Conservation (phyloP, 2,888 invertebrate genomes). For the Cephus runcator region DNA sequence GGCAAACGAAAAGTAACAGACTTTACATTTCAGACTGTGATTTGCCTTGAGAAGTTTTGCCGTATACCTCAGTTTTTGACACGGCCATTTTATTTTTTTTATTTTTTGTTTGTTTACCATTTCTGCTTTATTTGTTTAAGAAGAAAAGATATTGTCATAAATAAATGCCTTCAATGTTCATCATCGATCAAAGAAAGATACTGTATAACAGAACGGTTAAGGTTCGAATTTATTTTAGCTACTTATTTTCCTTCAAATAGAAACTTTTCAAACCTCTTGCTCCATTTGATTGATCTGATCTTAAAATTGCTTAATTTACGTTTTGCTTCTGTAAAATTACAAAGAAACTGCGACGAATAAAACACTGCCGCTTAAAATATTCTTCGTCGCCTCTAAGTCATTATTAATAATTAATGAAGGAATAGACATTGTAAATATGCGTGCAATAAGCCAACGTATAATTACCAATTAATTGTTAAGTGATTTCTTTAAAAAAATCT, state of each 20-base stretch:
- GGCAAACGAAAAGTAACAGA: not conserved
- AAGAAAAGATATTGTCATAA: not conserved
- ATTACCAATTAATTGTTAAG: not conserved
- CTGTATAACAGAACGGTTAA: not conserved
- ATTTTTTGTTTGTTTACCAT: not conserved
- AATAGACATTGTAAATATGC: not conserved
- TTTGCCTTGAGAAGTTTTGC: not conserved
- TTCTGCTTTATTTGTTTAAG: not conserved
- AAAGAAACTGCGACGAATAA: not conserved
- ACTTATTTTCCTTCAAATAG: not conserved
- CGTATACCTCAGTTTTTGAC: not conserved
- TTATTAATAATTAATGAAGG: not conserved
- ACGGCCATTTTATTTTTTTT: not conserved
- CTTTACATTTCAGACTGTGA: not conserved
- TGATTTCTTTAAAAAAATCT: not conserved
- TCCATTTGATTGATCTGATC: not conserved
- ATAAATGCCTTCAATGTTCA: not conserved
- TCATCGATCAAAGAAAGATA: not conserved
- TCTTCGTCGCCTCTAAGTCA: not conserved
- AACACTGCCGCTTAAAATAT: not conserved
- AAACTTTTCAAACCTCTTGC: not conserved
- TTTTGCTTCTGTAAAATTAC: not conserved
- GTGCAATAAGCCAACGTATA: not conserved
- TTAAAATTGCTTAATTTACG: not conserved
- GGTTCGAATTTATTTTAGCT: not conserved